Conservation (phyloP, 2,888 invertebrate species). For the Aplocera efformata region DNA sequence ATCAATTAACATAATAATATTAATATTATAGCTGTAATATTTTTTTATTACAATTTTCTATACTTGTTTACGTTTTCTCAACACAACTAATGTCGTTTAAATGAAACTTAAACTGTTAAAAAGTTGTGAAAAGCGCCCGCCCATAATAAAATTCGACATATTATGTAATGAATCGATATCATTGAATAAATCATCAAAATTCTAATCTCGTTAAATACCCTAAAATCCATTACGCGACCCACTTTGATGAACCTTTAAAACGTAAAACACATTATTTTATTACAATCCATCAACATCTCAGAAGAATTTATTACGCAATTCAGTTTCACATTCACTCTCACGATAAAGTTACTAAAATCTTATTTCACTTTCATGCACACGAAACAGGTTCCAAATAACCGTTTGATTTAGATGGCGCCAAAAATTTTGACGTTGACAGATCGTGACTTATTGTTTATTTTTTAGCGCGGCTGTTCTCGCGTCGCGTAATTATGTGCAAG, state of each 20-base stretch:
- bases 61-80: constrained; percentile 27
- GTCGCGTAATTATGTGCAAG: constrained; percentile 51
- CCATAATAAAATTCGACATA: no score
- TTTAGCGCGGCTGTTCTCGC: constrained; percentile 36
- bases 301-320: constrained; percentile 63
- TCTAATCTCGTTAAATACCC: constrained; percentile 12
- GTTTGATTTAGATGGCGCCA: constrained; percentile 38
- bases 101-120: constrained; percentile 35
- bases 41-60: constrained; percentile 57
- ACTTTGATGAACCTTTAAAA: constrained; percentile 29
- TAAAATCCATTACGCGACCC: constrained; percentile 24
- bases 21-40: constrained; percentile 34
- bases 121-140: constrained; percentile 35
- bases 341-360: constrained; percentile 52
- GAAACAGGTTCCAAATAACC: constrained; percentile 47
- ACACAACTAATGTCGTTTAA: constrained; percentile 30
- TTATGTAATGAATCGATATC: no score
- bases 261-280: constrained; percentile 36
- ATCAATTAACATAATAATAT: no score
- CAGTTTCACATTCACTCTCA: constrained; percentile 73
- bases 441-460: constrained; percentile 43
- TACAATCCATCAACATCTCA: constrained; percentile 49
- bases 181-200: no score
- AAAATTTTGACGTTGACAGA: constrained; percentile 23
- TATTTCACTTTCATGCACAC: constrained; percentile 71